These are phyloP conservation scores for Cephus pulcher DNA, from an alignment of 2,888 invertebrate genomes.

Conservation along the genomic window DNA sequence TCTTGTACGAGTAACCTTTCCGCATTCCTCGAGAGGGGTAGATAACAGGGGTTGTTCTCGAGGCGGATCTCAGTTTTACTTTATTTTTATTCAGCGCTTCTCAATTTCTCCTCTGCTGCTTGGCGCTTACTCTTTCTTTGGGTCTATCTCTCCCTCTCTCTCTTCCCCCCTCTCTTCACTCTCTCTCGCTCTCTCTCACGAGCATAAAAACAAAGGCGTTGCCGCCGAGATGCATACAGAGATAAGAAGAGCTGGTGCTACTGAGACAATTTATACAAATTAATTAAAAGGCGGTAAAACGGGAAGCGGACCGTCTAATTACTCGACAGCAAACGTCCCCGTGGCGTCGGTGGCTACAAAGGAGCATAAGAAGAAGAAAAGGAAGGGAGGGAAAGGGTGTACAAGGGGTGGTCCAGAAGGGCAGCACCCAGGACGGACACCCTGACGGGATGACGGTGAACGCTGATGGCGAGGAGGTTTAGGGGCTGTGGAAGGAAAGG, in stretches of 20 bases:
- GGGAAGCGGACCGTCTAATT: constrained; percentile 49
- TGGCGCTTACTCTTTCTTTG: neutral
- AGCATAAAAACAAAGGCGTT: neutral
- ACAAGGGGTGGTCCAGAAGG: constrained; percentile 19
- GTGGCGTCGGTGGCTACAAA: constrained; percentile 29
- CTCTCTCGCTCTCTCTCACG: neutral
- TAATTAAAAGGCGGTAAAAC: constrained; percentile 51
- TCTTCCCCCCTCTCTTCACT: neutral
- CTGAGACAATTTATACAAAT: constrained; percentile 45
- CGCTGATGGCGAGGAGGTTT: neutral
- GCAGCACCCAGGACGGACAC: neutral
- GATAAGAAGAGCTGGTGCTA: constrained; percentile 21
- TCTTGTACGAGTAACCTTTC: no score
- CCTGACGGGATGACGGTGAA: neutral
- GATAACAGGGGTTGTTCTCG: no score
- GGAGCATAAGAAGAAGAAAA: constrained; percentile 15
- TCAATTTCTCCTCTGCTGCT: no score
- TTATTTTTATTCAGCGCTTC: no score
- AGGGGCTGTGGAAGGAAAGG: constrained; percentile 7
- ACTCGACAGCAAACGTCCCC: constrained; percentile 31
- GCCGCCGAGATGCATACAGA: constrained; percentile 19
- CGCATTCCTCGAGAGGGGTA: no score
- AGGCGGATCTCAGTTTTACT: no score
- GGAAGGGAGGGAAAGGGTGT: constrained; percentile 12
- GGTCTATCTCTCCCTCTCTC: neutral